A percentile compares a stretch with the other conserved stretches of the same genome.
Conservation (phyloP, 1,140 invertebrate species). For the Drosophila chauvacae region DNA sequence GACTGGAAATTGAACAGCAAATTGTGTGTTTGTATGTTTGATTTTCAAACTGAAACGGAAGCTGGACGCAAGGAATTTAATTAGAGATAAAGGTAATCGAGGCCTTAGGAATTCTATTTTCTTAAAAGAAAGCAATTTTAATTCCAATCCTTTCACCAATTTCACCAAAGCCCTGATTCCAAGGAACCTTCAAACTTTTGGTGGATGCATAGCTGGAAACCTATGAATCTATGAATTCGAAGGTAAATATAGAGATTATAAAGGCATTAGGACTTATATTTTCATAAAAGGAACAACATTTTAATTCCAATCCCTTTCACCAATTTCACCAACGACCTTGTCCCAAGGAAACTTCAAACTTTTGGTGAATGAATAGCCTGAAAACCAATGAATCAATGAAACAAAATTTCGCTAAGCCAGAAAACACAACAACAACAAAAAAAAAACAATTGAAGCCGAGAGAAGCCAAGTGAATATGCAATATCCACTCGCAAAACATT, state of each 20-base stretch:
- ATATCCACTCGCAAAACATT: slow-evolving; percentile 56
- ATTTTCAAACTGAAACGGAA: background rate
- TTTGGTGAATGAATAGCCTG: slow-evolving; percentile 6
- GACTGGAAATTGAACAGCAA: slow-evolving; percentile 2
- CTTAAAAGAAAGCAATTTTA: background rate
- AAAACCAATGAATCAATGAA: slow-evolving; percentile 18
- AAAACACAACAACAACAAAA: background rate
- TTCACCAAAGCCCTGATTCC: background rate
- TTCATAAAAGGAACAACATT: background rate
- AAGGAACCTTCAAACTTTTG: background rate
- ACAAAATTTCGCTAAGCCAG: slow-evolving; percentile 19
- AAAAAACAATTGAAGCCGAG: slow-evolving; percentile 16
- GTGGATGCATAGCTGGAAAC: background rate
- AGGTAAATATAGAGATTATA: too few species aligned
- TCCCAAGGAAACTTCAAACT: background rate
- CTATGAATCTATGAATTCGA: background rate
- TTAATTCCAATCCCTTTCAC: background rate
- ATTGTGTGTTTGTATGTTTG: background rate
- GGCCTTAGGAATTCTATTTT: background rate
- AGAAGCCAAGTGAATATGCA: slow-evolving; percentile 48
- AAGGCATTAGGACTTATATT: too few species aligned
- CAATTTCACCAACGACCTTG: slow-evolving; percentile 1
- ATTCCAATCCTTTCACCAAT: too few species aligned
- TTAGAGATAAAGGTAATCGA: background rate
- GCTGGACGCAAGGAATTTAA: background rate